Evolutionary conservation across 2,888 invertebrate genomes (phyloP), one percentile per base, ranked within the genome.

Genomic region (Ophion ventricosus): DNA sequence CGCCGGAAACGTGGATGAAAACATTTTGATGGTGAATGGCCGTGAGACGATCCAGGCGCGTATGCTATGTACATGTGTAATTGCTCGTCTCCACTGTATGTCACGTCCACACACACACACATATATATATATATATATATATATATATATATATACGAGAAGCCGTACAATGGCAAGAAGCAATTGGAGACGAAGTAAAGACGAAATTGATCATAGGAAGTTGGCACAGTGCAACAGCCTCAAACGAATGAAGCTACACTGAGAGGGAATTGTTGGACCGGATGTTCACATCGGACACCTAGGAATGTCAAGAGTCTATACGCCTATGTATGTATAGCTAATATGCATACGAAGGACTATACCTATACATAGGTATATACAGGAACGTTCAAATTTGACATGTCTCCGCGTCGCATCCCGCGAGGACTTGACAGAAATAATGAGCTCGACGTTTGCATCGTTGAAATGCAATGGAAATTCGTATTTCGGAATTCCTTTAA

Each of bases 271-370:
- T 73, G 76, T 57, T 70, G 66, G 73, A 63, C 76, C 80, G 83
- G 83, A 83, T 80, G 83, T 43, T 29, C 63, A 76, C 75, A 79
- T 64, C 79, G 80, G 83, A 83, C 83, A 76, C 79, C 79, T 80
- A 83, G 80, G 83, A 83, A 83, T 83, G 83, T 73, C 66, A 67
- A 75, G 80, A 83, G 57, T 79, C 43, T 63, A 57, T 69, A 74
- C 17, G 64, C 7, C 40, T 35, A 59, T 61, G n/a, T 49, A 17
- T 54, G 26, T 23, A 17, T 56, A 49, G n/a, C 20, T 59, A 2
- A 25, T 56, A 29, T 14, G 66, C 20, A 20, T 8, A 40, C 43
- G 43, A 43, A 43, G 2, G 43, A 11, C 14, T 14, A 43, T 14
- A 43, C 14, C 35, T 35, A 35, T 8, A 35, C 7, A 8, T 35